These are phyloP conservation scores for Trichogramma dendrolimi DNA, from an alignment of 2,888 invertebrate genomes.

Conservation along the genomic window DNA sequence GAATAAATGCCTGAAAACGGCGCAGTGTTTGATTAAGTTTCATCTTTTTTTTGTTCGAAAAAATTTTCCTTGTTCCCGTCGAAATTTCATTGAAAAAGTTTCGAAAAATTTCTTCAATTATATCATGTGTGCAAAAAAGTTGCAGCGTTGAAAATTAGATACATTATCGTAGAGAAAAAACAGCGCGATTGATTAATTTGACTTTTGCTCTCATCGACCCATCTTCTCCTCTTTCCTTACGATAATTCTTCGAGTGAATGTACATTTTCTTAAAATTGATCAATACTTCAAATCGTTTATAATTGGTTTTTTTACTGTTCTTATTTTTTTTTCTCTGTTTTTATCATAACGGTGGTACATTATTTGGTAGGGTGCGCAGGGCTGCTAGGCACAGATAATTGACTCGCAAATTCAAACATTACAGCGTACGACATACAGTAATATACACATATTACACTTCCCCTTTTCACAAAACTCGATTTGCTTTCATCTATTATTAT, in stretches of 20 bases:
- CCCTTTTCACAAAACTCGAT: conserved; percentile 29
- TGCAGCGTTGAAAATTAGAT: not conserved
- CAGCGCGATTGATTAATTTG: conserved; percentile 17
- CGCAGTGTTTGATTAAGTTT: no score
- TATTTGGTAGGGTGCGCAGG: conserved; percentile 53
- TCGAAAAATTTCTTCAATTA: conserved; percentile 19
- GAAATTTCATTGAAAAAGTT: conserved; percentile 22
- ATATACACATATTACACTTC: conserved; percentile 47
- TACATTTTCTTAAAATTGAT: conserved; percentile 17
- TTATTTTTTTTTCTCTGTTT: conserved; percentile 32
- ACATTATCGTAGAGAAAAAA: not conserved
- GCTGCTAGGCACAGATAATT: conserved; percentile 62
- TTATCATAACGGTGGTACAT: conserved; percentile 50
- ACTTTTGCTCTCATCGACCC: conserved; percentile 16
- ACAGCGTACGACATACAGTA: conserved; percentile 53
- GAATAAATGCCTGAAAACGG: no score
- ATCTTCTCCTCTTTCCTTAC: conserved; percentile 31
- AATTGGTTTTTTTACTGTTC: conserved; percentile 4
- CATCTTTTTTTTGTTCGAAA: not conserved
- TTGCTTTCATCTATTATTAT: conserved; percentile 25
- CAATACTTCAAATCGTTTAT: conserved; percentile 13
- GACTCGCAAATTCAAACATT: conserved; percentile 59
- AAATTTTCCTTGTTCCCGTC: not conserved
- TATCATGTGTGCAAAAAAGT: not conserved
- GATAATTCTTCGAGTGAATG: conserved; percentile 22